Conservation (phyloP, 2,888 invertebrate species). For the Spicauda simplicius region DNA sequence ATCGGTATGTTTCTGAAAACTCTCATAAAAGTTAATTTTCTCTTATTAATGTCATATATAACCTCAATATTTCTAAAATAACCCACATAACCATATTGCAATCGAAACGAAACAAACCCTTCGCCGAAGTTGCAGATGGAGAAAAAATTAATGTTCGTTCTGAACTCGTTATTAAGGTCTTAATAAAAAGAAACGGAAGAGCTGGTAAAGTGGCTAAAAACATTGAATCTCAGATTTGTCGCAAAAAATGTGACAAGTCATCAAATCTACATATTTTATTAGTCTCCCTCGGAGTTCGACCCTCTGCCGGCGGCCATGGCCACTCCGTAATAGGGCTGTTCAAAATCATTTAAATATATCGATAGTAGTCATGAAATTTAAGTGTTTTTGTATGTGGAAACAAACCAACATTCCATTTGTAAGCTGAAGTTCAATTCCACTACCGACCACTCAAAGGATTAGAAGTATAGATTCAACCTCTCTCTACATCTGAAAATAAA, state of each 20-base stretch:
- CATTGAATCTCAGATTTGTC: conserved; percentile 82
- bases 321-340: conserved; percentile 62
- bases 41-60: too few relatives aligned
- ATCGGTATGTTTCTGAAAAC: too few relatives aligned
- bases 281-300: conserved; percentile 75
- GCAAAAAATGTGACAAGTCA: conserved; percentile 85
- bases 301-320: conserved; percentile 70
- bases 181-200: conserved; percentile 54
- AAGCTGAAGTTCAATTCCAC: neutral
- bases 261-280: conserved; percentile 85
- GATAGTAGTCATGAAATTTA: conserved; percentile 49
- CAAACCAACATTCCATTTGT: neutral
- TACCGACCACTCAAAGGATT: neutral
- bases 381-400: neutral
- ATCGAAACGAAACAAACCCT: conserved; percentile 3
- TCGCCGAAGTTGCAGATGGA: conserved; percentile 4
- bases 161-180: conserved; percentile 57
- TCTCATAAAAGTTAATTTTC: too few relatives aligned
- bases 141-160: conserved; percentile 30
- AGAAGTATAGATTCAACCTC: neutral
- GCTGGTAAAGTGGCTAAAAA: conserved; percentile 70
- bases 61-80: neutral
- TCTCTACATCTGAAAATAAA: too few relatives aligned
- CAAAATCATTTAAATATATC: conserved; percentile 49
- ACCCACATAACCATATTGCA: neutral